Percentiles rank a stretch among this genome's conserved stretches.
Conservation (phyloP, 2,113 vertebrate genomes). For the Poecile atricapillus region DNA sequence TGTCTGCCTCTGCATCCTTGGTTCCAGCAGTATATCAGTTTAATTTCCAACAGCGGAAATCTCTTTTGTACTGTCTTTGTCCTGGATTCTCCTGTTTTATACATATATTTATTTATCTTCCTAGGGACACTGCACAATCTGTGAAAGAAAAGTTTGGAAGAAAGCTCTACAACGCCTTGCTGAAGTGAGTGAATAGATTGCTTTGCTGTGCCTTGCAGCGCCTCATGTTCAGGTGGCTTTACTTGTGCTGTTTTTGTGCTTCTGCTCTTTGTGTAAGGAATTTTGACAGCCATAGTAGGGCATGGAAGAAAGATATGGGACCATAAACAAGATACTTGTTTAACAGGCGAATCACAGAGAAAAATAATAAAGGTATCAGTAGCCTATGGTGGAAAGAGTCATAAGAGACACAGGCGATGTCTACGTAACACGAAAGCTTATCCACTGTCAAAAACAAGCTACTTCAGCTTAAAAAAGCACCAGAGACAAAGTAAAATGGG, state of each 20-base stretch:
- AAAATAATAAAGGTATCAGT: background rate
- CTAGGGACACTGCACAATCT: conserved; percentile 90
- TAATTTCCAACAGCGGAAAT: background rate
- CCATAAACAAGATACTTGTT: background rate
- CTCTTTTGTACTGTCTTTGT: background rate
- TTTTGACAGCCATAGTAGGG: background rate
- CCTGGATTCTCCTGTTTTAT: background rate
- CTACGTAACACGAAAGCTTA: background rate
- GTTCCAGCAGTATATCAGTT: background rate
- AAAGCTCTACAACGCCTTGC: conserved; percentile 89
- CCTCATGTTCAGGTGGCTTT: background rate
- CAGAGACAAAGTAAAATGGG: background rate
- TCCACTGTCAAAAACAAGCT: background rate
- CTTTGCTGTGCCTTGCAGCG: background rate
- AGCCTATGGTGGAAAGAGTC: background rate
- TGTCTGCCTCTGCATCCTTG: background rate
- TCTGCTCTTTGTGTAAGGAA: background rate
- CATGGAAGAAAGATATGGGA: background rate
- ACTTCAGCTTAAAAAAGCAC: background rate
- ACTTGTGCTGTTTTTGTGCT: background rate
- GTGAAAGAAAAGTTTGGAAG: conserved; percentile 98
- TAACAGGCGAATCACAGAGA: background rate
- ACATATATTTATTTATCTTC: background rate
- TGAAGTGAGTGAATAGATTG: conserved; percentile 78
- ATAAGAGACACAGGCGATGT: background rate